Percentiles rank a stretch among this genome's conserved stretches.
Evolutionary conservation across 2,888 invertebrate genomes (phyloP).

Genomic region (Leistus spinibarbis): DNA sequence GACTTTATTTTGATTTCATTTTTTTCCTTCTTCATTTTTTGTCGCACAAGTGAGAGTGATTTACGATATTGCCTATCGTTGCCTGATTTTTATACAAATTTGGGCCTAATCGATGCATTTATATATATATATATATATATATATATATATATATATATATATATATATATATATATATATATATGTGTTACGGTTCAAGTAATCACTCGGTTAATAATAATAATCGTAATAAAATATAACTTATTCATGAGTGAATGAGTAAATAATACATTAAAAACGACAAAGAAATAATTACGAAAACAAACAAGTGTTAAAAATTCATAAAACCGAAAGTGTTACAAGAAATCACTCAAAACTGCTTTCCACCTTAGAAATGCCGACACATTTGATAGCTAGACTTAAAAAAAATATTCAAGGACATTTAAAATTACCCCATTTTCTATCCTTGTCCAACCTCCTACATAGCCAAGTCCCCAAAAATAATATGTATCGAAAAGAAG

Average conservation of each 20-base stretch:
- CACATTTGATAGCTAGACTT: conserved; percentile 36
- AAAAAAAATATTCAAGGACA: conserved; percentile 40
- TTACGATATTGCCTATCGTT: not conserved
- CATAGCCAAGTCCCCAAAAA: conserved; percentile 15
- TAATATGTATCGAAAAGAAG: not conserved
- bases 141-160: no score
- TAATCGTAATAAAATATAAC: not conserved
- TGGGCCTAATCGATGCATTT: no score
- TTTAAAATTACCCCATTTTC: conserved; percentile 42
- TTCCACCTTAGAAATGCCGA: conserved; percentile 40
- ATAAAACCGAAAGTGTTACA: conserved; percentile 38
- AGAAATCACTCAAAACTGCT: conserved; percentile 41
- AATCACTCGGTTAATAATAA: not conserved
- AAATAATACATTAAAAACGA: no score
- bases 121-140: no score
- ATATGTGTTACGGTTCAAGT: no score
- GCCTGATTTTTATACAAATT: no score
- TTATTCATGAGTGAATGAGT: not conserved
- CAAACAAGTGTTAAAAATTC: conserved; percentile 33
- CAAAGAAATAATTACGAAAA: conserved; percentile 25
- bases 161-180: no score
- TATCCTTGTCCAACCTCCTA: conserved; percentile 35
- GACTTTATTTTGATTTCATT: conserved; percentile 26
- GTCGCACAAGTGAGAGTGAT: not conserved
- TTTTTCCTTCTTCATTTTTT: not conserved